Conservation (phyloP, 2,797 vertebrate species). For the Falco biarmicus region DNA sequence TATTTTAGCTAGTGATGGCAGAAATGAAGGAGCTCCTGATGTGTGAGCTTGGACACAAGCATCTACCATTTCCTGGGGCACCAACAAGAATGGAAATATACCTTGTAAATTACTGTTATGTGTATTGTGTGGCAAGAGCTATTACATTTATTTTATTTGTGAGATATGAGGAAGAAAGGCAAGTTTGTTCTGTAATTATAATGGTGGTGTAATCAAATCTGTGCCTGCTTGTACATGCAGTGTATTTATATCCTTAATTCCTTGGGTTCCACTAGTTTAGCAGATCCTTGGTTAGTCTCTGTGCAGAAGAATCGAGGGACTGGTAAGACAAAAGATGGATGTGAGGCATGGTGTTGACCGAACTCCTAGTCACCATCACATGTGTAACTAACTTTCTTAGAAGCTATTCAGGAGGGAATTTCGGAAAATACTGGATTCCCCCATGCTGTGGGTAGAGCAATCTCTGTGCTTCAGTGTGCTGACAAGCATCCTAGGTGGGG, state of each 20-base stretch:
- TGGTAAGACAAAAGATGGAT: not conserved
- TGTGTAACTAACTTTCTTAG: not conserved
- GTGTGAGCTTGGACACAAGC: not conserved
- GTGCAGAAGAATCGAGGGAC: not conserved
- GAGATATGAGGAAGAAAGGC: not conserved
- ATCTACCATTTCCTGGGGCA: not conserved
- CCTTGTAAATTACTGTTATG: not conserved
- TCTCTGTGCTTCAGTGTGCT: accelerated
- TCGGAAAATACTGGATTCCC: not conserved
- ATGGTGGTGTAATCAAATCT: not conserved
- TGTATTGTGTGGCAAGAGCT: not conserved
- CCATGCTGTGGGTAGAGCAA: not conserved
- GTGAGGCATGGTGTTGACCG: accelerated
- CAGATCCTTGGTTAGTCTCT: not conserved
- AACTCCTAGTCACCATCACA: not conserved
- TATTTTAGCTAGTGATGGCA: not conserved
- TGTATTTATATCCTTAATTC: not conserved
- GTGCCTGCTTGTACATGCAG: not conserved
- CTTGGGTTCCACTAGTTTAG: not conserved
- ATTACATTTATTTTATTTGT: not conserved
- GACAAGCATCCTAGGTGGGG: not conserved
- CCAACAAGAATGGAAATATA: not conserved
- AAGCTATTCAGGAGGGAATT: not conserved
- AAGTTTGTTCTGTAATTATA: not conserved
- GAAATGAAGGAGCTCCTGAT: not conserved